A percentile compares a stretch with the other conserved stretches of the same genome.
Evolutionary conservation across 1,140 invertebrate species (phyloP).

Genomic region (Drosophila melanica): DNA sequence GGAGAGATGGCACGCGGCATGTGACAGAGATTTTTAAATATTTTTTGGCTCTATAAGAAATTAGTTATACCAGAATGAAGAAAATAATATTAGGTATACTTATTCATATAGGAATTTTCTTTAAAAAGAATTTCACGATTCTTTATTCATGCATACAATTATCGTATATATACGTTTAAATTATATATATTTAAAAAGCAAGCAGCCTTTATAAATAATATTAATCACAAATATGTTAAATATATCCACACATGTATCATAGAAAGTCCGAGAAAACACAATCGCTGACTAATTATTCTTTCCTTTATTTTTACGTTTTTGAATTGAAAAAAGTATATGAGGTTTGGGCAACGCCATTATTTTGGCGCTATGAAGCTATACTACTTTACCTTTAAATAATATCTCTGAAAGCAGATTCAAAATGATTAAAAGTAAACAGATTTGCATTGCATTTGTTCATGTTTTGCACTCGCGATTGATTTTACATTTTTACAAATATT

Average conservation of each 20-base stretch:
- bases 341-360: no score
- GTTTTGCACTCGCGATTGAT: no score
- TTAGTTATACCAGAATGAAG: constrained; percentile 1
- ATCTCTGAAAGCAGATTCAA: no score
- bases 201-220: constrained; percentile 17
- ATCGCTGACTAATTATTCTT: not conserved
- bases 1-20: constrained; percentile 29
- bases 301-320: not conserved
- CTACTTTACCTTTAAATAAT: no score
- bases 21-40: constrained; percentile 16
- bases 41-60: not conserved
- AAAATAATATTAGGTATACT: no score
- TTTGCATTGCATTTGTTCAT: no score
- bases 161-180: not conserved
- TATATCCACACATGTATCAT: not conserved
- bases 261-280: not conserved
- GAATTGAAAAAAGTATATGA: not conserved
- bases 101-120: no score
- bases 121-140: no score
- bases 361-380: no score
- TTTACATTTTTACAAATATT: no score
- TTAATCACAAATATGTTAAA: constrained; percentile 9
- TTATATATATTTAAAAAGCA: constrained; percentile 2
- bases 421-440: no score
- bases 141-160: no score